Evolutionary conservation across 2,888 invertebrate species (phyloP).

Genomic region (Tribolium freemani): DNA sequence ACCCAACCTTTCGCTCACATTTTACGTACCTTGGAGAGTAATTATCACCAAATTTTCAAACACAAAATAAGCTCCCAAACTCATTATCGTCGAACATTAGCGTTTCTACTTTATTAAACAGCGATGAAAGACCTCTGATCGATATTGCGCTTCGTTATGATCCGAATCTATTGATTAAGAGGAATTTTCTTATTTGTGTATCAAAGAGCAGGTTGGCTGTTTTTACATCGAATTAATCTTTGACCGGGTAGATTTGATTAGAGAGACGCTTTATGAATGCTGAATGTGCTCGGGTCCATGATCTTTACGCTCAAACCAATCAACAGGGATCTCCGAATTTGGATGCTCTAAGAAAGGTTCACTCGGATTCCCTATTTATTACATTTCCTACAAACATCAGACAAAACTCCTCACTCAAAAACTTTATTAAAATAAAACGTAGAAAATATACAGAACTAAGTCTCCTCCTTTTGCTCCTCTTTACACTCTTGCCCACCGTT

Average conservation of each 20-base stretch:
- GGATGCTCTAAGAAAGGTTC: constrained; percentile 45
- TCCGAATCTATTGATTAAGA: neutral
- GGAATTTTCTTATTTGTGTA: constrained; percentile 27
- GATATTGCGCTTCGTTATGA: neutral
- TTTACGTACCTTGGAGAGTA: constrained; percentile 15
- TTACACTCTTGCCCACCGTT: constrained; percentile 41
- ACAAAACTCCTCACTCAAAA: too few relatives aligned
- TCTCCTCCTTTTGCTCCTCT: constrained; percentile 5
- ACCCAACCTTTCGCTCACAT: constrained; percentile 20
- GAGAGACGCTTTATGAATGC: constrained; percentile 63
- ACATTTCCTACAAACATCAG: constrained; percentile 45
- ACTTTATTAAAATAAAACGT: too few relatives aligned
- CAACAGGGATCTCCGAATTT: constrained; percentile 57
- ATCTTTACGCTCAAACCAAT: constrained; percentile 55
- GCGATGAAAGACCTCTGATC: neutral
- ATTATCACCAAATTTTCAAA: constrained; percentile 11
- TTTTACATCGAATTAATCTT: constrained; percentile 41
- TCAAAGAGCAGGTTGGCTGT: constrained; percentile 34
- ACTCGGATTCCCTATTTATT: constrained; percentile 52
- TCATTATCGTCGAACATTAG: constrained; percentile 3
- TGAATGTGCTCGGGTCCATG: constrained; percentile 55
- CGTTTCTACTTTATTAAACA: constrained; percentile 3
- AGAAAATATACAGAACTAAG: neutral
- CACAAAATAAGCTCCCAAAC: constrained; percentile 8
- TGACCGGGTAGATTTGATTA: constrained; percentile 49